These are phyloP conservation scores for Electrona antarctica DNA, from an alignment of 2,113 vertebrate genomes.

Conservation along the genomic window DNA sequence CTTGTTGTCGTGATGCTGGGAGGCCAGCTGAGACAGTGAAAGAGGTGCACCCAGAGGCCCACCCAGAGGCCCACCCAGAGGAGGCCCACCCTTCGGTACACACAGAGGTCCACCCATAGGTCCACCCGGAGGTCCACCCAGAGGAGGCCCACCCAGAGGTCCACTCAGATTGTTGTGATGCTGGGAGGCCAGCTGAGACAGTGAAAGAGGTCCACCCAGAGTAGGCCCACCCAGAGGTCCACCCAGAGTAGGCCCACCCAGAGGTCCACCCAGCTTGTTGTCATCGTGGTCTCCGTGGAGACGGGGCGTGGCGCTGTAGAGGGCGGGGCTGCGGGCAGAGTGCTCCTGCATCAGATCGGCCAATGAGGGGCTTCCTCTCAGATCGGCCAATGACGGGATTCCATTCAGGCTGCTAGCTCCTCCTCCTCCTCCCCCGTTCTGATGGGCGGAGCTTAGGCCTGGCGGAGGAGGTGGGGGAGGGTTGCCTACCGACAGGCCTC, in stretches of 20 bases:
- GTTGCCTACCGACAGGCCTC: constrained; percentile 71
- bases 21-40: constrained; percentile 62
- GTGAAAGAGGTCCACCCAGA: constrained; percentile 7
- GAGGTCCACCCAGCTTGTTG: constrained; percentile 8
- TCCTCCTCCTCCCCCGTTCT: background rate
- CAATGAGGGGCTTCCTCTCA: constrained; percentile 80
- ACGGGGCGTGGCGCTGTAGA: constrained; percentile 65
- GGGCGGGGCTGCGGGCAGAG: constrained; percentile 71
- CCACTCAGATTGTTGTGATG: constrained; percentile 40
- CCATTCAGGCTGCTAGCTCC: constrained; percentile 12
- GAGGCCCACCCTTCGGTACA: too few species aligned
- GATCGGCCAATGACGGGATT: constrained; percentile 28
- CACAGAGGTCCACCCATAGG: too few species aligned
- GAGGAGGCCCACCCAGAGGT: too few species aligned
- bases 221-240: background rate
- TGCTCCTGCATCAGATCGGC: constrained; percentile 88
- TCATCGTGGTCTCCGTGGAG: constrained; percentile 43
- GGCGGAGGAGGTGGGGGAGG: constrained; percentile 65
- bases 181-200: constrained; percentile 62
- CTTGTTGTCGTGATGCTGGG: constrained; percentile 49
- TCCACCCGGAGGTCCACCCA: too few species aligned
- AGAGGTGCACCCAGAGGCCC: background rate
- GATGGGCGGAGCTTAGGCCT: constrained; percentile 67
- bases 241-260: background rate
- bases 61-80: constrained; percentile 1